phyloP scores from a whole-genome alignment of 2,797 vertebrate genomes.

The Acanthurus leucopareius region DNA sequence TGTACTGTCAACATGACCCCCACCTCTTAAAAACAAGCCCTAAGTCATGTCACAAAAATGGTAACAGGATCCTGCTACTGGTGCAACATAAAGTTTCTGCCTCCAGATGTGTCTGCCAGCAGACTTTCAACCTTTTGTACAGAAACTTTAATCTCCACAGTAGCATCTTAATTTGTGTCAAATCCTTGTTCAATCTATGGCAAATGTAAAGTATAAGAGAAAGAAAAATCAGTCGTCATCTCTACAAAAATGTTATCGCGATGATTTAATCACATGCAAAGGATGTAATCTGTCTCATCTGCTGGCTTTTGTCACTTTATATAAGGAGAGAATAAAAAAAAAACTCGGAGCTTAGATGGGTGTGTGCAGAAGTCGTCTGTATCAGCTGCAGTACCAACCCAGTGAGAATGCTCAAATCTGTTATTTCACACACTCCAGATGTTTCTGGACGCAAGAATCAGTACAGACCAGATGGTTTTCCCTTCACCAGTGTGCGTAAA shows the following conservation, averaged over 20 bases:
- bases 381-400: constrained; percentile 50
- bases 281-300: constrained; percentile 7
- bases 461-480: constrained; percentile 70
- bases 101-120: background rate
- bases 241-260: background rate
- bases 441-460: constrained; percentile 64
- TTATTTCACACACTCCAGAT: constrained; percentile 78
- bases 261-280: background rate
- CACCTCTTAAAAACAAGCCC: constrained; percentile 1
- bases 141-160: background rate
- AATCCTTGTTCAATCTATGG: background rate
- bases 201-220: background rate
- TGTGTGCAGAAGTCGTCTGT: constrained; percentile 22
- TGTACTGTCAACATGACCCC: constrained; percentile 2
- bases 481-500: constrained; percentile 26
- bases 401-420: constrained; percentile 64
- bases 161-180: background rate
- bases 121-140: background rate
- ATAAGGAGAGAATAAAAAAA: constrained; percentile 20
- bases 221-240: background rate
- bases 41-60: constrained; percentile 4
- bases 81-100: background rate
- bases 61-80: constrained; percentile 18
- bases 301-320: constrained; percentile 42
- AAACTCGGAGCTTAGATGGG: background rate